These are phyloP conservation scores for Euphydryas editha DNA, from an alignment of 2,888 invertebrate genomes.

Conservation along the genomic window DNA sequence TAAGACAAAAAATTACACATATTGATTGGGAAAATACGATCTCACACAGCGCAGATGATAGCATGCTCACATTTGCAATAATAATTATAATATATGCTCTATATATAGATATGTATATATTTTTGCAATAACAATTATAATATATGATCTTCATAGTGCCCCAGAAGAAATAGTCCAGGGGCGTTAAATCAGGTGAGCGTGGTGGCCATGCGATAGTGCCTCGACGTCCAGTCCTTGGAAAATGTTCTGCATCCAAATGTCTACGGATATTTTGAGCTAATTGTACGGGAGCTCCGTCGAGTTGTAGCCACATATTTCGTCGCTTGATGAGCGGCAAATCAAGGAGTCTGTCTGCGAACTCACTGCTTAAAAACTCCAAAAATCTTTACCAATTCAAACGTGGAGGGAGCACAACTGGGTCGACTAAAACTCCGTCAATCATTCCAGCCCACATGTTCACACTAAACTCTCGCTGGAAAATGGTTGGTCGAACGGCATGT, in stretches of 20 bases:
- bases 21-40: too few species aligned
- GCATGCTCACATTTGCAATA: too few species aligned
- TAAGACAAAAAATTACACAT: too few species aligned
- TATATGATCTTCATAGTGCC: too few species aligned
- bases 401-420: conserved; percentile 11
- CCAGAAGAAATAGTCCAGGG: conserved; percentile 33
- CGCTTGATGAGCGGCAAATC: not conserved
- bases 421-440: conserved; percentile 13
- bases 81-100: too few species aligned
- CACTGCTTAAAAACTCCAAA: conserved; percentile 7
- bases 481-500: not conserved
- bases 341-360: not conserved
- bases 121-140: too few species aligned
- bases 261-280: conserved; percentile 15
- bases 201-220: conserved; percentile 33
- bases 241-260: conserved; percentile 18
- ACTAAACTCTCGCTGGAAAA: conserved; percentile 5
- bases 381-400: conserved; percentile 13
- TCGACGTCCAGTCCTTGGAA: conserved; percentile 29
- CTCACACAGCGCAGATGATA: too few species aligned
- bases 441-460: conserved; percentile 26
- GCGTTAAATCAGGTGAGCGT: conserved; percentile 30
- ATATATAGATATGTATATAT: too few species aligned
- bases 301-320: conserved; percentile 10
- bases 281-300: conserved; percentile 32